phyloP scores from a whole-genome alignment of 1,140 invertebrate genomes.

The Seison nebaliae region DNA sequence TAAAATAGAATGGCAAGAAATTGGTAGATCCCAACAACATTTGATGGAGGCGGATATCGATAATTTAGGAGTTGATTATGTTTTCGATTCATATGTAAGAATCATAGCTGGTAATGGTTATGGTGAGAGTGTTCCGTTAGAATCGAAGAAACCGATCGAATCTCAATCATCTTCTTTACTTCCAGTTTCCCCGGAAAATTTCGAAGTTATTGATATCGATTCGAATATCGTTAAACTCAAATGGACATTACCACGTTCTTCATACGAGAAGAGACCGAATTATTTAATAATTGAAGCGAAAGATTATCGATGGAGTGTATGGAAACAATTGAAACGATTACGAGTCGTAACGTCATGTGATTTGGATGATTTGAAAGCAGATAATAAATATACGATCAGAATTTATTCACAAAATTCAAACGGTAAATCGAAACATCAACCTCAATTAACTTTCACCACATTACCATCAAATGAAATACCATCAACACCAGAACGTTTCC shows the following conservation, averaged over 20 bases:
- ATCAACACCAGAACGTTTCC: too few species aligned
- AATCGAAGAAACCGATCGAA: slow-evolving; percentile 1
- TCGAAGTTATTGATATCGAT: slow-evolving; percentile 59
- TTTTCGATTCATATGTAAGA: too few species aligned
- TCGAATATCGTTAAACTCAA: slow-evolving; percentile 42
- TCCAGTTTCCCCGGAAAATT: slow-evolving; percentile 65
- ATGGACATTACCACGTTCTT: slow-evolving; percentile 28
- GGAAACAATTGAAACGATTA: too few species aligned
- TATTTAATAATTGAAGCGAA: too few species aligned
- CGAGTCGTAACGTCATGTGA: background rate
- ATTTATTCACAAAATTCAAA: slow-evolving; percentile 89
- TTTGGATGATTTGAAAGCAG: slow-evolving; percentile 62
- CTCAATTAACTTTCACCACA: too few species aligned
- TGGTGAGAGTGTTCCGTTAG: slow-evolving; percentile 38
- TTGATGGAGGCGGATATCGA: too few species aligned
- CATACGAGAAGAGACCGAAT: too few species aligned
- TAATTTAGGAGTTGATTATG: too few species aligned
- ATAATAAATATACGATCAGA: slow-evolving; percentile 73
- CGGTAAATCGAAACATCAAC: too few species aligned
- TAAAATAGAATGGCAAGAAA: too few species aligned
- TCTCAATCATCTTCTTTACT: slow-evolving; percentile 14
- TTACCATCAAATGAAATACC: too few species aligned
- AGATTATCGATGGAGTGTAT: background rate
- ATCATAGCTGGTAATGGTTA: slow-evolving; percentile 66
- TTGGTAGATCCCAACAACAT: too few species aligned